A percentile compares a stretch with the other conserved stretches of the same genome.
These are phyloP conservation scores for Leptobrachium leishanense DNA, from an alignment of 2,113 vertebrate species.

Conservation along the genomic window DNA sequence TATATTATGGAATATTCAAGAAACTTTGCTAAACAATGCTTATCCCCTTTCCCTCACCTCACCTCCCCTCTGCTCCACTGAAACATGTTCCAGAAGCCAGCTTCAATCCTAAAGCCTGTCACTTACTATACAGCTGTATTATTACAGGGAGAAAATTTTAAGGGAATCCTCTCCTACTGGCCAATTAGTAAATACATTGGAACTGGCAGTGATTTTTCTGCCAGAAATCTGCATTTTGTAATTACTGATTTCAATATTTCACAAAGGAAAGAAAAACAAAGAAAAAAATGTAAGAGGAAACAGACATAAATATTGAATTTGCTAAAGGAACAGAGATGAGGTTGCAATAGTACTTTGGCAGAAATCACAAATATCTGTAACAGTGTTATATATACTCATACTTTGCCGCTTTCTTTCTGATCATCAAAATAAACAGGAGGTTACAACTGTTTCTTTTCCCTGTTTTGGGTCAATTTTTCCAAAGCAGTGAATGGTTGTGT, in stretches of 20 bases:
- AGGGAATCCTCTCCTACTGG: constrained; percentile 31
- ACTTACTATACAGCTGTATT: constrained; percentile 27
- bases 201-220: constrained; percentile 13
- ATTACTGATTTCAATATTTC: constrained; percentile 30
- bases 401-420: not conserved
- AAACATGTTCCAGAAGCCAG: constrained; percentile 7
- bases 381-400: not conserved
- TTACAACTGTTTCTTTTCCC: not conserved
- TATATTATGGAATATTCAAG: constrained; percentile 3
- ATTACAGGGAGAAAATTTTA: constrained; percentile 12
- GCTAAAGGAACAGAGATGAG: not conserved
- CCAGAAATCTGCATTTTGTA: constrained; percentile 25
- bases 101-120: constrained; percentile 18
- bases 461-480: not conserved
- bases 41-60: not conserved
- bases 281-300: constrained; percentile 15
- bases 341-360: constrained; percentile 8
- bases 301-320: constrained; percentile 5
- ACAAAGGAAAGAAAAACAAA: constrained; percentile 12
- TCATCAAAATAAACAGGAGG: constrained; percentile 17
- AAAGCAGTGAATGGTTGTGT: not conserved
- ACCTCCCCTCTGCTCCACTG: not conserved
- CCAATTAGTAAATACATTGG: constrained; percentile 22
- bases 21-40: constrained; percentile 7
- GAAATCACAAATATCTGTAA: constrained; percentile 5